Percentiles rank a stretch among this genome's conserved stretches.
These are phyloP conservation scores for Pogonognathellus flavescens DNA, from an alignment of 1,140 invertebrate species.

Conservation along the genomic window DNA sequence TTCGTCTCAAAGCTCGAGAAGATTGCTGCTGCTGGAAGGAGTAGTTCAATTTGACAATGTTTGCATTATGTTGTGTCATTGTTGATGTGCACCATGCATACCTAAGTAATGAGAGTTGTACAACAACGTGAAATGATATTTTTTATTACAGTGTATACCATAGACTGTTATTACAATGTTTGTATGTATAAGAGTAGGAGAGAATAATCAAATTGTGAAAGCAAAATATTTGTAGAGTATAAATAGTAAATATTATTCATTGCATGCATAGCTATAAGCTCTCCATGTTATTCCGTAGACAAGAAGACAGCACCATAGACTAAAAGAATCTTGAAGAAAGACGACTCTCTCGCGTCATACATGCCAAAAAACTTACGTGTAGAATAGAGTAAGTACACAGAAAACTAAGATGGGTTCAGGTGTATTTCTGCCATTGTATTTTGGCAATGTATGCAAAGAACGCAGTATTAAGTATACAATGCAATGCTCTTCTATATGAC, in stretches of 20 bases:
- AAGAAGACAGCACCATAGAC: too few species aligned
- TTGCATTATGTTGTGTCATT: conserved; percentile 13
- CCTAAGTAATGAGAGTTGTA: neutral
- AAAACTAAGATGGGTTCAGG: too few species aligned
- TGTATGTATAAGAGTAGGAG: neutral
- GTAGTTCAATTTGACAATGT: neutral
- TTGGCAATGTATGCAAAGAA: too few species aligned
- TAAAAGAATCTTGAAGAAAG: too few species aligned
- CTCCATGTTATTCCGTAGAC: too few species aligned
- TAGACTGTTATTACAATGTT: neutral
- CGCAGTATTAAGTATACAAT: too few species aligned
- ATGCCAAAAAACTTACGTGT: too few species aligned
- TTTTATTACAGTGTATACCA: neutral
- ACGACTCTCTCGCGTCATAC: too few species aligned
- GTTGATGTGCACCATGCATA: conserved; percentile 37
- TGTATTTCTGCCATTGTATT: too few species aligned
- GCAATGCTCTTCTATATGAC: too few species aligned
- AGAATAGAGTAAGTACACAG: too few species aligned
- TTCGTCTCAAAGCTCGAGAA: neutral
- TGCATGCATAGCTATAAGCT: neutral
- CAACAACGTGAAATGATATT: neutral
- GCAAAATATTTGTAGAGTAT: neutral
- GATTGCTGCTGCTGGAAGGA: neutral
- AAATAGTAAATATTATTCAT: neutral
- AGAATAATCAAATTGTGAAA: neutral